phyloP scores from a whole-genome alignment of 37 sponge, comb jelly and placozoan species.

The Geodia barretti region DNA sequence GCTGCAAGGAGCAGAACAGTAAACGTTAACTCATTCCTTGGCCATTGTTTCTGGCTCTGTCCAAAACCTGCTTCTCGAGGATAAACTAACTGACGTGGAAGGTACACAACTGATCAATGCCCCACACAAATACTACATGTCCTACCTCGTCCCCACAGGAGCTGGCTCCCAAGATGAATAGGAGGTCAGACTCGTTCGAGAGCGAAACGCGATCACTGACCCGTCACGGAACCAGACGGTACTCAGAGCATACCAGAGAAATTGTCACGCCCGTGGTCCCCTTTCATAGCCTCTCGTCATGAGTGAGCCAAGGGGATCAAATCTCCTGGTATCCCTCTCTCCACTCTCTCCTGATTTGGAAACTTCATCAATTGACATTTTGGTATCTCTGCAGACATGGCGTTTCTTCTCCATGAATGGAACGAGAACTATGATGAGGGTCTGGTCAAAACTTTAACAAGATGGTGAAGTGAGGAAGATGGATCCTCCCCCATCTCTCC shows the following conservation, averaged over 20 bases:
- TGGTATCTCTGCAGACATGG: slow-evolving; percentile 80
- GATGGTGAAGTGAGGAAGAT: slow-evolving; percentile 58
- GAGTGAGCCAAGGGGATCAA: slow-evolving; percentile 62
- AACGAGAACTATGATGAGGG: slow-evolving; percentile 80
- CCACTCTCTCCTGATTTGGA: not conserved
- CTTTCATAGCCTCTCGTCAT: slow-evolving; percentile 92
- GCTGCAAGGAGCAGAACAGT: slow-evolving; percentile 82
- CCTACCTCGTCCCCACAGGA: slow-evolving; percentile 51
- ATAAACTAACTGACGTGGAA: slow-evolving; percentile 83
- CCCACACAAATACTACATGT: too few species aligned
- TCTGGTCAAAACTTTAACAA: slow-evolving; percentile 90
- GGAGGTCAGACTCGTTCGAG: slow-evolving; percentile 75
- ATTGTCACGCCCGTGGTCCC: slow-evolving; percentile 72
- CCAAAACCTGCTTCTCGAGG: slow-evolving; percentile 71
- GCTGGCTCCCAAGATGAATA: slow-evolving; percentile 66
- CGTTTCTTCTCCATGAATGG: slow-evolving; percentile 77
- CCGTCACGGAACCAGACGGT: slow-evolving; percentile 88
- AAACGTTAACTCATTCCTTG: slow-evolving; percentile 87
- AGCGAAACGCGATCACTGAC: slow-evolving; percentile 76
- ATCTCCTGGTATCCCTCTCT: not conserved
- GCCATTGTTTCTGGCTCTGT: slow-evolving; percentile 76
- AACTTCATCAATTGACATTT: not conserved
- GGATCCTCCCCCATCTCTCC: not conserved
- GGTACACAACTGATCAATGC: too few species aligned
- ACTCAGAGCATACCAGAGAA: slow-evolving; percentile 65